Base-by-base conservation (phyloP, 1,140 invertebrate genomes). In the Drosophila setifemur region DNA sequence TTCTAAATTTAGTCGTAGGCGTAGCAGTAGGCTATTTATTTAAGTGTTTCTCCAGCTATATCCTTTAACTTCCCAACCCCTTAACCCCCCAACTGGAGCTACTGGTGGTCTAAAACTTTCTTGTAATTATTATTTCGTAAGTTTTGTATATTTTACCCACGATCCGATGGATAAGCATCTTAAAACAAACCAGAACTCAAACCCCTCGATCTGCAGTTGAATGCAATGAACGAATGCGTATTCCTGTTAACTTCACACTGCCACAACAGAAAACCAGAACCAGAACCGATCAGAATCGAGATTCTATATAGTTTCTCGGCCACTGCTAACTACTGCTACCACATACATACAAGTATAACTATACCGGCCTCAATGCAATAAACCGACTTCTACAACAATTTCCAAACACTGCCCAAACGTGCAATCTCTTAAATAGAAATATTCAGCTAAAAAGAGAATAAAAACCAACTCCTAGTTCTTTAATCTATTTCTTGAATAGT, bases 391-490 rank as follows among this genome's bases (percentile, higher is more conserved):
- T 21, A 61, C 35, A 63, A 82, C 49, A 70, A 85, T 78, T 81
- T 79, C 67, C 79, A 86, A 85, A 86, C 81, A 86, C 81, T 86
- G 81, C 81, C 81, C 81, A 85, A 74, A 85, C 37, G 81, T 86
- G 81, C 81, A 86, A 86, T 86, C 81, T 86, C 81, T 86, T 69
- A 37, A 85, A 55, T 40, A 48, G 71, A 55, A 64, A 16, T 37
- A 37, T 37, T 37, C 33, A 14, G 11, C n/a, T n/a, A n/a, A n/a
- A 52, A 44, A 57, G 37, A 54, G 14, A 68, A 69, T 45, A 60
- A 63, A n/a, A 73, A 69, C 58, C 54, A 82, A 86, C 82, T 85
- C 81, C 81, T 85, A 86, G 75, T 72, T 86, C 73, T 77, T 73
- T 73, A 77, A 57, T 85, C 76, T 74, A 66, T 44, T 64, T 83